Evolutionary conservation across 2,797 vertebrate genomes (phyloP), one percentile per base, ranked within the genome.

Genomic region (Neosalanx taihuensis): DNA sequence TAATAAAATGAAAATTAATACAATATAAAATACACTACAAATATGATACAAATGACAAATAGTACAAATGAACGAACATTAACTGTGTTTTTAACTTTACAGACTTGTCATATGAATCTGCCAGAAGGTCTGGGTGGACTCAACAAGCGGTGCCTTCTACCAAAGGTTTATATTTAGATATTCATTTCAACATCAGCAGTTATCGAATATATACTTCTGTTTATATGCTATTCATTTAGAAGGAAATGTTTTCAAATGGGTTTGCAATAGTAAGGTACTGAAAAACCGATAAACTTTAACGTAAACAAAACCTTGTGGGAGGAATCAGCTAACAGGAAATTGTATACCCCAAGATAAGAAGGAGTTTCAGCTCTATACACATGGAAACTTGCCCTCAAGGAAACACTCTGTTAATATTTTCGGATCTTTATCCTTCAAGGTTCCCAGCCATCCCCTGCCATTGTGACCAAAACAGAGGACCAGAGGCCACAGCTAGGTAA

Each of bases 381-480:
- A 29, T 51, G 69, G 58, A 70, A 49, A 23, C n/a, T 70, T 30
- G 69, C 41, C 69, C 69, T 49, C 13, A 49, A 60, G 67, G 20
- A 46, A 70, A 46, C 57, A 20, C 58, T 20, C n/a, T 41, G 35
- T 46, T 49, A n/a, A 67, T 78, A 64, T 68, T 33, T 53, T 41
- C 30, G 13, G 49, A 57, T 20, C 63, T 72, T n/a, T 76, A 57
- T 76, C 49, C 83, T 88, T 85, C 68, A 84, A 96, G 95, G 91
- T 86, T 85, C 93, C 74, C 94, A 94, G 70, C 89, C 92, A 6
- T 92, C 94, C 67, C 89, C 95, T 65, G 91, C 94, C 68, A 81
- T 92, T 79, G 92, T 94, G 76, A 92, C 93, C 84, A 95, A 96
- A 91, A 92, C 94, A 61, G 94, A 95, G 89, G 95, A 96, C 62